Conservation (phyloP, 2,888 invertebrate genomes). For the Hydrotaea diabolus region DNA sequence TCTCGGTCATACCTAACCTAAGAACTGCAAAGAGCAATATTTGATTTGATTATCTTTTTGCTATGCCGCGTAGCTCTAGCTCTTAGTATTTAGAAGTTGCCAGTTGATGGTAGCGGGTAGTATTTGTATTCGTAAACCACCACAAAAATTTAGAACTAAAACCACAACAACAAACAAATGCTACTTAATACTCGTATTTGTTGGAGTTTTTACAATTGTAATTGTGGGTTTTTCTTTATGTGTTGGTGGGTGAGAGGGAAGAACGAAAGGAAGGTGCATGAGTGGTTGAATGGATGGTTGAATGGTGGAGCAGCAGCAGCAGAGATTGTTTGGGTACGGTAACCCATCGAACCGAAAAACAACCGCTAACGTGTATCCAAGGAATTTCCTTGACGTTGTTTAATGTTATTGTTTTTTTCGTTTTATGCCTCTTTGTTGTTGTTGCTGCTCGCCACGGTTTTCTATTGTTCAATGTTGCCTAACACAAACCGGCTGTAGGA, state of each 20-base stretch:
- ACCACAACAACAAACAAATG: slow-evolving; percentile 10
- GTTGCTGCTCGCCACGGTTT: not conserved
- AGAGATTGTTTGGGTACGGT: slow-evolving; percentile 42
- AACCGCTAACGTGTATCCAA: slow-evolving; percentile 54
- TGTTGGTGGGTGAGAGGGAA: too few relatives aligned
- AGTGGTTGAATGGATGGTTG: not conserved
- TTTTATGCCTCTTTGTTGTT: slow-evolving; percentile 37
- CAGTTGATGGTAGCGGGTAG: too few relatives aligned
- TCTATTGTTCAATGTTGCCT: slow-evolving; percentile 37
- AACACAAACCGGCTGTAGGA: not conserved
- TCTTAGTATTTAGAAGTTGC: too few relatives aligned
- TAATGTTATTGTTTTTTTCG: slow-evolving; percentile 15
- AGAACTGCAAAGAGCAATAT: not conserved
- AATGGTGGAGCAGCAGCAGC: not conserved
- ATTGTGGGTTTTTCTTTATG: not conserved
- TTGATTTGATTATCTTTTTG: slow-evolving; percentile 29
- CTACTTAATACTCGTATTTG: not conserved
- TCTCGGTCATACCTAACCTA: not conserved
- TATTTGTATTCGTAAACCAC: not conserved
- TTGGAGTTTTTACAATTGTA: not conserved
- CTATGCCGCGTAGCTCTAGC: not conserved
- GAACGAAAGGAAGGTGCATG: too few relatives aligned
- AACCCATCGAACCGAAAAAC: slow-evolving; percentile 49
- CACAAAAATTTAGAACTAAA: slow-evolving; percentile 14
- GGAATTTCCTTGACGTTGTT: slow-evolving; percentile 55